These are phyloP conservation scores for Hyposoter didymator DNA, from an alignment of 2,888 invertebrate species.

Conservation along the genomic window DNA sequence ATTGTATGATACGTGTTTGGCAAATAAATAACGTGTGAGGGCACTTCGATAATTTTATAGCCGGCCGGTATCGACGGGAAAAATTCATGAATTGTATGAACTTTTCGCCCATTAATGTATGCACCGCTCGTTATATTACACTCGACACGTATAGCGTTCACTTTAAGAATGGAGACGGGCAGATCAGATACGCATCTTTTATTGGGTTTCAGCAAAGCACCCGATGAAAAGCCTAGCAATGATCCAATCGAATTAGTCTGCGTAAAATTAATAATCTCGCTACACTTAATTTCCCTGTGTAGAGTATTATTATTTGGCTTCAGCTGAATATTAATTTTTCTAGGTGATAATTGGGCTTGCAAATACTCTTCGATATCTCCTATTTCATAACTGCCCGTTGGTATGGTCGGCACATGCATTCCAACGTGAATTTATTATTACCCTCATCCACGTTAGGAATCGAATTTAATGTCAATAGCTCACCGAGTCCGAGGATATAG, in stretches of 20 bases:
- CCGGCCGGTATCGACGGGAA: background rate
- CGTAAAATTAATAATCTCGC: slow-evolving; percentile 46
- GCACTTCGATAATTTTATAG: too few relatives aligned
- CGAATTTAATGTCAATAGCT: slow-evolving; percentile 74
- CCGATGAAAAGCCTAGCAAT: too few relatives aligned
- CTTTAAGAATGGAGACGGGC: too few relatives aligned
- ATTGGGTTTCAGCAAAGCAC: too few relatives aligned
- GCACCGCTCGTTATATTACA: background rate
- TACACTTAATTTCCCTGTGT: slow-evolving; percentile 68
- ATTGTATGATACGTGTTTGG: too few relatives aligned
- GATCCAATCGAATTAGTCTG: slow-evolving; percentile 57
- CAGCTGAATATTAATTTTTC: background rate
- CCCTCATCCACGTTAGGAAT: slow-evolving; percentile 77
- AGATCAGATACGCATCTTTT: too few relatives aligned
- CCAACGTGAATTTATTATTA: slow-evolving; percentile 70
- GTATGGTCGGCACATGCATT: slow-evolving; percentile 27
- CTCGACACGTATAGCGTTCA: too few relatives aligned
- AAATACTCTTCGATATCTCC: slow-evolving; percentile 44
- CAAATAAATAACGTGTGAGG: too few relatives aligned
- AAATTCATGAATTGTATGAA: background rate
- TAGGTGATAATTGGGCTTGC: background rate
- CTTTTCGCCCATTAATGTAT: background rate
- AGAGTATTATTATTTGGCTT: slow-evolving; percentile 75
- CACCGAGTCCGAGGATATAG: slow-evolving; percentile 74
- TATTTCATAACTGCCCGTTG: slow-evolving; percentile 60